phyloP scores from a whole-genome alignment of 1,140 invertebrate species.

The Varroa destructor region DNA sequence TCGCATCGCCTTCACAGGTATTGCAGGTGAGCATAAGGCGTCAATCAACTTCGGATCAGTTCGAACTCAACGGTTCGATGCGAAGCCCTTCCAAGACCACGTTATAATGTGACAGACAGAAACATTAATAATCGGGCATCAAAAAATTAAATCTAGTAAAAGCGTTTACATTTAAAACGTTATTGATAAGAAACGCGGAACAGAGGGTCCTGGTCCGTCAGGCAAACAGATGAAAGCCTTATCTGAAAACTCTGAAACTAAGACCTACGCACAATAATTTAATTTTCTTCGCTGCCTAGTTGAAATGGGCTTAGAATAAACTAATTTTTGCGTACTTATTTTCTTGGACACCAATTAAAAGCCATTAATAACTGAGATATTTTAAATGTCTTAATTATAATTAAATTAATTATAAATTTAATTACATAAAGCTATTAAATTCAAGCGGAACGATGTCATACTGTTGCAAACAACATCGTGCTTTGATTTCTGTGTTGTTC shows the following conservation, averaged over 20 bases:
- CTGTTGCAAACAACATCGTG: no score
- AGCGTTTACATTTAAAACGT: not conserved
- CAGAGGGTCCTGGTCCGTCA: not conserved
- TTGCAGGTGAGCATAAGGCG: slow-evolving; percentile 3
- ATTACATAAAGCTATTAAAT: no score
- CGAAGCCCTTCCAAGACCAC: not conserved
- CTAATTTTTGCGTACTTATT: no score
- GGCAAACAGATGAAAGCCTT: not conserved
- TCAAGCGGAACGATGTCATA: no score
- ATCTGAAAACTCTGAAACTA: not conserved
- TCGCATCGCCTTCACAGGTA: not conserved
- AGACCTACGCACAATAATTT: no score
- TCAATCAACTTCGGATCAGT: not conserved
- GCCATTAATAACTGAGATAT: no score
- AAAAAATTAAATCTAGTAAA: not conserved
- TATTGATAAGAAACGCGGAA: not conserved
- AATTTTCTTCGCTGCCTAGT: no score
- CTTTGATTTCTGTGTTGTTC: no score
- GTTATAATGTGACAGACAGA: not conserved
- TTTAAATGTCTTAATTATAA: no score
- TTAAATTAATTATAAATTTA: no score
- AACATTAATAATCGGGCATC: not conserved
- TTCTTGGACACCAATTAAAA: no score
- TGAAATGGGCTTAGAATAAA: no score
- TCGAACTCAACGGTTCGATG: slow-evolving; percentile 1